Conservation (phyloP, 2,113 vertebrate genomes). For the Donacobius atricapilla region DNA sequence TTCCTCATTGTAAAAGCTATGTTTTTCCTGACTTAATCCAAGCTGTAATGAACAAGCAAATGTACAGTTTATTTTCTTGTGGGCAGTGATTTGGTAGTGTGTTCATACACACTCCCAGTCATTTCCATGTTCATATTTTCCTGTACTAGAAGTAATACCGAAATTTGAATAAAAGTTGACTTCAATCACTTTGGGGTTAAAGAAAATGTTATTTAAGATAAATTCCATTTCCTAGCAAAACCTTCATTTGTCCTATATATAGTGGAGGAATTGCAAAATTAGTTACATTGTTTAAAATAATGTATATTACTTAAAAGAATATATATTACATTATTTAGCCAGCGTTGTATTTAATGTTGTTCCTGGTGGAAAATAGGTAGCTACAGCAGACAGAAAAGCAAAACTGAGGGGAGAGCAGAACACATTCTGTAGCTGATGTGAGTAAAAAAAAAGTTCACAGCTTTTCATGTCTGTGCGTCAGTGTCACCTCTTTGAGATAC, state of each 20-base stretch:
- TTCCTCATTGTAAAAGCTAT: background rate
- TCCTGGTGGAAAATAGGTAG: background rate
- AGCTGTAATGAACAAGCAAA: background rate
- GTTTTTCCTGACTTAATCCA: background rate
- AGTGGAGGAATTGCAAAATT: background rate
- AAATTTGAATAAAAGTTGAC: background rate
- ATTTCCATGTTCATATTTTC: background rate
- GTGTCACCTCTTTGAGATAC: background rate
- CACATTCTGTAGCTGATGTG: background rate
- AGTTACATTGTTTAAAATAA: background rate
- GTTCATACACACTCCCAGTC: background rate
- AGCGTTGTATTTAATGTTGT: background rate
- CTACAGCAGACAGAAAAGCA: background rate
- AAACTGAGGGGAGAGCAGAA: background rate
- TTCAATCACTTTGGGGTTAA: background rate
- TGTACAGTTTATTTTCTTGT: background rate
- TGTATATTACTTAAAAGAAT: background rate
- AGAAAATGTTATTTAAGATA: background rate
- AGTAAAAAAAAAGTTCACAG: background rate
- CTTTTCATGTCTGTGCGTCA: rapidly evolving
- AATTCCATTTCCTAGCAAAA: background rate
- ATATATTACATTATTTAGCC: background rate
- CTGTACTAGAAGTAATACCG: background rate
- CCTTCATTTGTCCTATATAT: background rate
- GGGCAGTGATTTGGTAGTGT: background rate